Percentiles rank a stretch among this genome's conserved stretches.
Evolutionary conservation across 2,888 invertebrate species (phyloP).

Genomic region (Ischnura elegans): DNA sequence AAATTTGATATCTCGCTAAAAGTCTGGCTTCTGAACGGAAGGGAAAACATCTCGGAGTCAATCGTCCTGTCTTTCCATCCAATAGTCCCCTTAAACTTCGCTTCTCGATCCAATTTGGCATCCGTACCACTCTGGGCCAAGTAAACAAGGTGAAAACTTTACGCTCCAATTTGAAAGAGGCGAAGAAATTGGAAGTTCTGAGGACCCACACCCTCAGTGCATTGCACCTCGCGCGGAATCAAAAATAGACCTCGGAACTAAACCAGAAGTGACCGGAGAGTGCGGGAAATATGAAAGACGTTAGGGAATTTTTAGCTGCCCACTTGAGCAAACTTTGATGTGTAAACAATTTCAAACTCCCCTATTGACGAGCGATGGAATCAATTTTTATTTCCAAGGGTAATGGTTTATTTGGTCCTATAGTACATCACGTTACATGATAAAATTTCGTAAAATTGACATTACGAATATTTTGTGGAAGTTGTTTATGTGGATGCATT

Average conservation of each 20-base stretch:
- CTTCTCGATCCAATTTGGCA: not conserved
- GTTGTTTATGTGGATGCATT: too few relatives aligned
- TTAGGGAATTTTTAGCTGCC: not conserved
- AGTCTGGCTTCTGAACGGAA: not conserved
- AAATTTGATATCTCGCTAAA: constrained; percentile 23
- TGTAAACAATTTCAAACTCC: too few relatives aligned
- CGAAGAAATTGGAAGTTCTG: not conserved
- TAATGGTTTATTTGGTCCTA: too few relatives aligned
- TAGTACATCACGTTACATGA: too few relatives aligned
- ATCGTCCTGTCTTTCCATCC: not conserved
- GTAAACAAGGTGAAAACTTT: not conserved
- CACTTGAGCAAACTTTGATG: too few relatives aligned
- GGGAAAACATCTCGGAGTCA: not conserved
- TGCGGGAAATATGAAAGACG: not conserved
- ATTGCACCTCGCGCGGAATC: not conserved
- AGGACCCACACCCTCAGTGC: not conserved
- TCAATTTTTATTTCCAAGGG: too few relatives aligned
- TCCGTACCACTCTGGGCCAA: not conserved
- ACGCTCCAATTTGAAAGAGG: not conserved
- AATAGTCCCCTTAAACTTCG: not conserved
- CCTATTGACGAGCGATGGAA: too few relatives aligned
- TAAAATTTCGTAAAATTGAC: too few relatives aligned
- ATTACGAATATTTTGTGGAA: too few relatives aligned
- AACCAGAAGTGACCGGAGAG: not conserved
- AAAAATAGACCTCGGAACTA: not conserved